Conservation (phyloP, 53 echinoderm and acorn worm genomes). For the Pentamera pediparva region DNA sequence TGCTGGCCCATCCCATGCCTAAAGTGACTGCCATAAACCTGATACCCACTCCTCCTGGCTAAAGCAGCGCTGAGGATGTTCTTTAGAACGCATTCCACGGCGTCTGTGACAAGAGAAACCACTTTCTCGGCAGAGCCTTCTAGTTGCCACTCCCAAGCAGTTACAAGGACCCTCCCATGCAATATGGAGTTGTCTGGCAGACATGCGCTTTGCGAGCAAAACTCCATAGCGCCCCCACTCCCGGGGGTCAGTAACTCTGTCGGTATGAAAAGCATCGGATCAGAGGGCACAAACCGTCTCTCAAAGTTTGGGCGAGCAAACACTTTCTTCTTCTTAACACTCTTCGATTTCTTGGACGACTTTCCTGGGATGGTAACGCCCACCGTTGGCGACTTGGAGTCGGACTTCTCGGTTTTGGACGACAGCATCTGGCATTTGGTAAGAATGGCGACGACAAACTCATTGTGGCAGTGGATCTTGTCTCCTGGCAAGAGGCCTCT, state of each 20-base stretch:
- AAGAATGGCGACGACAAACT: constrained; percentile 86
- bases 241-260: constrained; percentile 61
- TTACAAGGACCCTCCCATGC: constrained; percentile 92
- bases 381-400: constrained; percentile 8
- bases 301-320: constrained; percentile 74
- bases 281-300: constrained; percentile 84
- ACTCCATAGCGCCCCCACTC: constrained; percentile 61
- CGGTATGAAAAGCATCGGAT: constrained; percentile 74
- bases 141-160: constrained; percentile 98
- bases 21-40: constrained; percentile 58
- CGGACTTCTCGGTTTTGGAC: constrained; percentile 38
- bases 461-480: constrained; percentile 75
- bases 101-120: constrained; percentile 59
- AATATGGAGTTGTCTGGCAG: constrained; percentile 86
- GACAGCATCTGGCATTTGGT: constrained; percentile 72
- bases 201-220: constrained; percentile 74
- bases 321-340: constrained; percentile 76
- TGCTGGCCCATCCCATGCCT: constrained; percentile 80
- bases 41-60: constrained; percentile 66
- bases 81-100: constrained; percentile 81
- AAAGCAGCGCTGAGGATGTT: constrained; percentile 74
- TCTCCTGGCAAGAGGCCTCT: constrained; percentile 53
- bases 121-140: constrained; percentile 75
- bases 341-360: constrained; percentile 67
- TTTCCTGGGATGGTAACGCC: constrained; percentile 39